Conservation (phyloP, 2,113 vertebrate genomes). For the Dinomys branickii region DNA sequence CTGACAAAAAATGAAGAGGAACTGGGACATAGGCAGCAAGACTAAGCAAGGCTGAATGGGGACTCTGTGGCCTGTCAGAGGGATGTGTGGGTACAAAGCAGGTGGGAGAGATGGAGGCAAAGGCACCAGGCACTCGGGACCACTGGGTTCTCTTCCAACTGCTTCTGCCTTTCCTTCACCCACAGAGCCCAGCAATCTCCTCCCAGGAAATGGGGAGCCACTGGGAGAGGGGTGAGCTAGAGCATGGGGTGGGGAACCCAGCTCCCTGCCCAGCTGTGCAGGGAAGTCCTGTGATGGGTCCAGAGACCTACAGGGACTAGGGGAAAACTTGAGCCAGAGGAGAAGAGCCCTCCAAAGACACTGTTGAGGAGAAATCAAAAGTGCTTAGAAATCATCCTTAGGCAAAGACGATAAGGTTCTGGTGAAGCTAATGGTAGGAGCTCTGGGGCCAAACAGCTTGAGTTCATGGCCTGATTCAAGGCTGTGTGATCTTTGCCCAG, state of each 20-base stretch:
- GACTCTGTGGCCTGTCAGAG: fast-evolving
- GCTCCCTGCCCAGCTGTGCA: background rate
- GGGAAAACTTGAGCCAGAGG: background rate
- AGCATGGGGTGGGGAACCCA: background rate
- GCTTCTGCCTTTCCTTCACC: background rate
- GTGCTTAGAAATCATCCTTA: background rate
- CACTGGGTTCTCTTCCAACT: background rate
- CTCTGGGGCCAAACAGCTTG: background rate
- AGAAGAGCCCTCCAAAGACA: no score
- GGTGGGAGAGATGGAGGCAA: background rate
- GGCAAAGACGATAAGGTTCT: background rate
- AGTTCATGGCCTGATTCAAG: background rate
- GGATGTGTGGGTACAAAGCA: background rate
- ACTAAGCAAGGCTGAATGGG: background rate
- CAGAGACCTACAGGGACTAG: background rate
- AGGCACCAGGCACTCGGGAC: background rate
- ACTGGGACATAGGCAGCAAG: fast-evolving
- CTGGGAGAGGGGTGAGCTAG: background rate
- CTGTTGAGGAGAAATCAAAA: background rate
- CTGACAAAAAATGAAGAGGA: background rate
- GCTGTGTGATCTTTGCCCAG: background rate
- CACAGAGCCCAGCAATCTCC: background rate
- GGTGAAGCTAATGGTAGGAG: background rate
- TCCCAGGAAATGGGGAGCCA: background rate
- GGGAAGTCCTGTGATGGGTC: background rate